Percentiles rank a stretch among this genome's conserved stretches.
phyloP scores from a whole-genome alignment of 2,888 invertebrate species.

The Ecliptopera silaceata region DNA sequence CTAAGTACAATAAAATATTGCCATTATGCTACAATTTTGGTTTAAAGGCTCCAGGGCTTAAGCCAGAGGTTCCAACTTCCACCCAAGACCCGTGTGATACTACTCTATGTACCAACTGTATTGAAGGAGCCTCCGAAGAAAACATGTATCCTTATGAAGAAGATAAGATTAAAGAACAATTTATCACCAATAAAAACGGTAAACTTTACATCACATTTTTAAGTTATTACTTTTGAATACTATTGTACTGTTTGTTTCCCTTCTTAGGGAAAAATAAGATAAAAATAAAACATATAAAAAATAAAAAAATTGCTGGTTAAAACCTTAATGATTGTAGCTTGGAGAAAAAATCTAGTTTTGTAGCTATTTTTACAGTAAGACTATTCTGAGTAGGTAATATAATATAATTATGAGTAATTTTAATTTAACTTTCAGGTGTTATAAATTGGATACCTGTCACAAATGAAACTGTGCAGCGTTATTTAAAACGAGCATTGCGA shows the following conservation, averaged over 20 bases:
- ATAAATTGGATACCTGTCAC: neutral
- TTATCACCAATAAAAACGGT: neutral
- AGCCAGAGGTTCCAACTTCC: constrained; percentile 3
- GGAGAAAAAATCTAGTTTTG: too few species aligned
- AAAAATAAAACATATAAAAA: too few species aligned
- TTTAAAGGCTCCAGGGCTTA: neutral
- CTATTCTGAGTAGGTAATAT: too few species aligned
- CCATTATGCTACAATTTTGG: neutral
- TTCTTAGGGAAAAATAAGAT: too few species aligned
- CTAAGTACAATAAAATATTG: neutral
- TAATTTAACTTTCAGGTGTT: neutral
- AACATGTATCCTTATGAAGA: neutral
- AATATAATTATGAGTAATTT: too few species aligned
- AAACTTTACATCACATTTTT: too few species aligned
- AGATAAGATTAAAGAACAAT: neutral
- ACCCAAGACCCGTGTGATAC: constrained; percentile 17
- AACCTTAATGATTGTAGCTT: too few species aligned
- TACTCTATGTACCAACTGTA: constrained; percentile 15
- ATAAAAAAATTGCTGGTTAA: neutral
- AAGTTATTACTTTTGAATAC: too few species aligned
- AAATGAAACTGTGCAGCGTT: neutral
- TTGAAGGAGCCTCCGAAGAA: constrained; percentile 1
- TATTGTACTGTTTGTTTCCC: too few species aligned
- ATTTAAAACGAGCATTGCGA: neutral
- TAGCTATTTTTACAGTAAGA: too few species aligned